Percentiles rank a stretch among this genome's conserved stretches.
These are phyloP conservation scores for Haliaeetus leucogaster DNA, from an alignment of 2,113 vertebrate species.

Conservation along the genomic window DNA sequence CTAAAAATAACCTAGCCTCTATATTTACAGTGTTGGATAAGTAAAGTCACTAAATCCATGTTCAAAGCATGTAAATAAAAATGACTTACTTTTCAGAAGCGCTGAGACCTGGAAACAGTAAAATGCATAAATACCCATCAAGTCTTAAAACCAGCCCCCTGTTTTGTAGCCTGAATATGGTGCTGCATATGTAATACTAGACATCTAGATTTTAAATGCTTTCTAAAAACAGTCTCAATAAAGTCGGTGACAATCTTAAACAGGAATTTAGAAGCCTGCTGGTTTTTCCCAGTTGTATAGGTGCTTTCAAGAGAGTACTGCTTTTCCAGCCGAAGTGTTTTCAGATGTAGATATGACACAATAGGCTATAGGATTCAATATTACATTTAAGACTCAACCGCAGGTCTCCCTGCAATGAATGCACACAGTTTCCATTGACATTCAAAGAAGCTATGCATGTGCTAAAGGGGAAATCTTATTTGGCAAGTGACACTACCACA, in stretches of 20 bases:
- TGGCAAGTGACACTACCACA: conserved; percentile 17
- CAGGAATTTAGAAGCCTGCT: not conserved
- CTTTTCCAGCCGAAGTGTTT: not conserved
- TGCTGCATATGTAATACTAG: not conserved
- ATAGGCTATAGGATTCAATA: not conserved
- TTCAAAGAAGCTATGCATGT: not conserved
- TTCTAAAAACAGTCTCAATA: not conserved
- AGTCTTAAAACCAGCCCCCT: not conserved
- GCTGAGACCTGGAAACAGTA: not conserved
- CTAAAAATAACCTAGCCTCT: conserved; percentile 4
- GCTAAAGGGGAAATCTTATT: conserved; percentile 6
- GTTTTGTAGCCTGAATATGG: not conserved
- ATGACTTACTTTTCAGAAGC: not conserved
- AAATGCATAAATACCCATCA: not conserved
- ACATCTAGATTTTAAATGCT: not conserved
- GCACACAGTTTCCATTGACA: not conserved
- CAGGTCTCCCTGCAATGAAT: not conserved
- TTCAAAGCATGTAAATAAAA: conserved; percentile 7
- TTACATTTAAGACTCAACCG: not conserved
- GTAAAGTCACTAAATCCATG: not conserved
- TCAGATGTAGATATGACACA: not conserved
- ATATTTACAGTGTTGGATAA: not conserved
- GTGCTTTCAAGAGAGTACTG: not conserved
- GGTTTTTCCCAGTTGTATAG: not conserved
- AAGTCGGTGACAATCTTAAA: not conserved